A percentile compares a stretch with the other conserved stretches of the same genome.
phyloP scores from a whole-genome alignment of 1,140 invertebrate species.

The Ostrea edulis region DNA sequence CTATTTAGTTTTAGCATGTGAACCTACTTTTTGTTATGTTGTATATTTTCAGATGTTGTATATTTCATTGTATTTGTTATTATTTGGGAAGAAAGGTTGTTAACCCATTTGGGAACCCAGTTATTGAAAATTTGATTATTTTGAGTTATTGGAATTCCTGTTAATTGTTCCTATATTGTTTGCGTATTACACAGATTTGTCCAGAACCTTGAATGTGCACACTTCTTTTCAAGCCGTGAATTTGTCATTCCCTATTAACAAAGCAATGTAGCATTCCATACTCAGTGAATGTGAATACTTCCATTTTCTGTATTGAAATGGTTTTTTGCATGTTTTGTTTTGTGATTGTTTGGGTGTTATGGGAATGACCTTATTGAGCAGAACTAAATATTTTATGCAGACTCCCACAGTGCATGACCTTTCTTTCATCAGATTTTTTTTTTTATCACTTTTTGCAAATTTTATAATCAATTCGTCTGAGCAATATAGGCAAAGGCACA shows the following conservation, averaged over 20 bases:
- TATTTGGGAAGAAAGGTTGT: neutral
- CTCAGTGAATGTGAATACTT: neutral
- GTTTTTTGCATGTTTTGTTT: neutral
- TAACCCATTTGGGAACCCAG: neutral
- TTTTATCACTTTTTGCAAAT: neutral
- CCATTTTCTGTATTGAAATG: neutral
- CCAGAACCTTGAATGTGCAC: neutral
- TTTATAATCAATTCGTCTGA: neutral
- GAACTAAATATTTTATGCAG: neutral
- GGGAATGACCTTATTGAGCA: neutral
- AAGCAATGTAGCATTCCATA: neutral
- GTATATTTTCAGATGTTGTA: slow-evolving; percentile 12
- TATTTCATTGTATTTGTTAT: neutral
- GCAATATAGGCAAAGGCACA: no score
- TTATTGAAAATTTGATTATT: neutral
- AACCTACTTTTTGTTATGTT: slow-evolving; percentile 1
- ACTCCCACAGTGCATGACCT: neutral
- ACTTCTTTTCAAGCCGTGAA: slow-evolving; percentile 8
- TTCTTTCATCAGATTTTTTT: neutral
- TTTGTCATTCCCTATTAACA: neutral
- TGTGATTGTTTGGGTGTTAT: neutral
- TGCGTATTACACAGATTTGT: neutral
- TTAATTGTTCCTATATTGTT: neutral
- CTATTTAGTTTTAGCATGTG: slow-evolving; percentile 34
- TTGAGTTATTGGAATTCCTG: neutral